Evolutionary conservation across 2,888 invertebrate species (phyloP).

Genomic region (Helleia helle): DNA sequence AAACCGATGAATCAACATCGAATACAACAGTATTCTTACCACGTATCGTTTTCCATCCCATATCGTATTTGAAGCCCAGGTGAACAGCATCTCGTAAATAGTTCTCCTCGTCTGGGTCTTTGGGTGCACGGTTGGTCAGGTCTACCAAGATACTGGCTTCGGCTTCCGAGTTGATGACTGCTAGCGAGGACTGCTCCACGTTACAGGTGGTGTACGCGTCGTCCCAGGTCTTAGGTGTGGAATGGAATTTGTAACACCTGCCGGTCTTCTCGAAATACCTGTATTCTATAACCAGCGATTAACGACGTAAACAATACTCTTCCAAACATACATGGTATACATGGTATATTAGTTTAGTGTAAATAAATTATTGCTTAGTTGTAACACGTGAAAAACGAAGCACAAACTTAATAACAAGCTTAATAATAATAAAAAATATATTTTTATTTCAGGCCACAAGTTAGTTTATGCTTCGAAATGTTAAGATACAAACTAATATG

Average conservation of each 20-base stretch:
- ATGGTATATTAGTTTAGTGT: no score
- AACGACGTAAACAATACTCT: no score
- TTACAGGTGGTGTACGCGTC: constrained; percentile 41
- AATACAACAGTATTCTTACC: no score
- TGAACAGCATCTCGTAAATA: constrained; percentile 30
- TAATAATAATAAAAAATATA: no score
- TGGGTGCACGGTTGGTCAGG: constrained; percentile 32
- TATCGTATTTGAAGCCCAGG: constrained; percentile 30
- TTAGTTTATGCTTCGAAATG: no score
- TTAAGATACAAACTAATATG: no score
- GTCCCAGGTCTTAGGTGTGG: constrained; percentile 39
- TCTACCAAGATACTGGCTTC: constrained; percentile 36
- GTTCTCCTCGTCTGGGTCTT: constrained; percentile 28
- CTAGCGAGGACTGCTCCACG: constrained; percentile 43
- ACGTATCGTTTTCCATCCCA: constrained; percentile 36
- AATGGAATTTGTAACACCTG: constrained; percentile 50
- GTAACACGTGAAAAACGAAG: no score
- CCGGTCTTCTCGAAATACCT: constrained; percentile 29
- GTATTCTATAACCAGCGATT: constrained; percentile 49
- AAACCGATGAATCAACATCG: no score
- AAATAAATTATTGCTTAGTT: no score
- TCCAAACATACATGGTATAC: no score
- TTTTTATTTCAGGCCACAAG: no score
- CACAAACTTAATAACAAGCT: no score
- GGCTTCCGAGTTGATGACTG: constrained; percentile 37